A percentile compares a stretch with the other conserved stretches of the same genome.
These are phyloP conservation scores for Meiosimyza platycephala DNA, from an alignment of 2,888 invertebrate species.

Conservation along the genomic window DNA sequence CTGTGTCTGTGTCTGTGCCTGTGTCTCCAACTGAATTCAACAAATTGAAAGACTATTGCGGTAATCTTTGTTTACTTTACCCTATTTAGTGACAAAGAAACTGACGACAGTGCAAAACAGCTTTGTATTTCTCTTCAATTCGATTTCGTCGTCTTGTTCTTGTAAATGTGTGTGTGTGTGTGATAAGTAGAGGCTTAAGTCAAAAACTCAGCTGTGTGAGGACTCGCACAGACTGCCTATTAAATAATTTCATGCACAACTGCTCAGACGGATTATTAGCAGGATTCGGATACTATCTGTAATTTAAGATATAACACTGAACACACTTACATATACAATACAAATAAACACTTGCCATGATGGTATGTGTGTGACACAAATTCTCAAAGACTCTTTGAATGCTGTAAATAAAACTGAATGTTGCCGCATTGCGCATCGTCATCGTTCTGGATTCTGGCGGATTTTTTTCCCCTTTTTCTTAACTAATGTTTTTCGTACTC, in stretches of 20 bases:
- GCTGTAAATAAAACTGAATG: neutral
- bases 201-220: too few relatives aligned
- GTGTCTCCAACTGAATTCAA: too few relatives aligned
- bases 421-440: neutral
- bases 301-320: neutral
- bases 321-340: too few relatives aligned
- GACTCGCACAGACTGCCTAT: conserved; percentile 8
- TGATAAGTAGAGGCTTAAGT: too few relatives aligned
- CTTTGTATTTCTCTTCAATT: too few relatives aligned
- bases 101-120: too few relatives aligned
- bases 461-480: neutral
- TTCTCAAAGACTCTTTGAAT: neutral
- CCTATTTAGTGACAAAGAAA: too few relatives aligned
- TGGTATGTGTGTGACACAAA: neutral
- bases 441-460: neutral
- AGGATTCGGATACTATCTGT: neutral
- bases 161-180: too few relatives aligned
- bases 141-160: too few relatives aligned
- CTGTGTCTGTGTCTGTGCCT: too few relatives aligned
- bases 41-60: too few relatives aligned
- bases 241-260: conserved; percentile 13
- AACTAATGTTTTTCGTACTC: neutral
- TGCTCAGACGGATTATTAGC: conserved; percentile 17
- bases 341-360: neutral
- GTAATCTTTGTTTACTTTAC: too few relatives aligned